These are phyloP conservation scores for Caiman crocodilus DNA, from an alignment of 2,797 vertebrate species.

Conservation along the genomic window DNA sequence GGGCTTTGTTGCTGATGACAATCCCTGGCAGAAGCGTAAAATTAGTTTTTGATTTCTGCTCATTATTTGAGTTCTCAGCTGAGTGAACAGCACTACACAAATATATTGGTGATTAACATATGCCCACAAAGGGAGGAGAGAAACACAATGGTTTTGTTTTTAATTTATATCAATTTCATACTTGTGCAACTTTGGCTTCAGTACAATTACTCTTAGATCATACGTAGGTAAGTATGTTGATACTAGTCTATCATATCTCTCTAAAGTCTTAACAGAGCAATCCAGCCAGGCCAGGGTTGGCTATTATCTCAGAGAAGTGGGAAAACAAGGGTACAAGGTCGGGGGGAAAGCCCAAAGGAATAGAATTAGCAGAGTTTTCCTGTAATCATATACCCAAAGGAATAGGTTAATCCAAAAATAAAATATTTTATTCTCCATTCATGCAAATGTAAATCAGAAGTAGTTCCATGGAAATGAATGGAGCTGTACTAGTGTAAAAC, in stretches of 20 bases:
- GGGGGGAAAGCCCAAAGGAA: rapidly evolving
- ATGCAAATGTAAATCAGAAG: not conserved
- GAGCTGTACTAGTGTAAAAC: not conserved
- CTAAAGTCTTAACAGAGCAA: not conserved
- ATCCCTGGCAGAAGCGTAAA: too few relatives aligned
- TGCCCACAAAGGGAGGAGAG: too few relatives aligned
- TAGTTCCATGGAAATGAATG: rapidly evolving
- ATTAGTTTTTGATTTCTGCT: too few relatives aligned
- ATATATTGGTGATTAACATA: too few relatives aligned
- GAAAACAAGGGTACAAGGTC: not conserved
- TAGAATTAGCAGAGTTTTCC: not conserved
- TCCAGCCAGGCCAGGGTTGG: not conserved
- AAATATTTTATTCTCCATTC: not conserved
- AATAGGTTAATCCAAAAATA: not conserved
- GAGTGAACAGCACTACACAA: too few relatives aligned
- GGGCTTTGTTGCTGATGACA: too few relatives aligned
- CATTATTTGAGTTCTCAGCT: too few relatives aligned
- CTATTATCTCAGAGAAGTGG: not conserved
- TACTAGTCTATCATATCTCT: too few relatives aligned
- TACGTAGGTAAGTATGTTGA: not conserved
- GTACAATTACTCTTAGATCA: not conserved
- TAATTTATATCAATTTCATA: not conserved
- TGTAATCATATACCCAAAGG: not conserved
- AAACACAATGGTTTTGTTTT: not conserved
- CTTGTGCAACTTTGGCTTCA: not conserved